Base-by-base conservation (phyloP, 2,113 vertebrate species). In the Poicephalus gulielmi region DNA sequence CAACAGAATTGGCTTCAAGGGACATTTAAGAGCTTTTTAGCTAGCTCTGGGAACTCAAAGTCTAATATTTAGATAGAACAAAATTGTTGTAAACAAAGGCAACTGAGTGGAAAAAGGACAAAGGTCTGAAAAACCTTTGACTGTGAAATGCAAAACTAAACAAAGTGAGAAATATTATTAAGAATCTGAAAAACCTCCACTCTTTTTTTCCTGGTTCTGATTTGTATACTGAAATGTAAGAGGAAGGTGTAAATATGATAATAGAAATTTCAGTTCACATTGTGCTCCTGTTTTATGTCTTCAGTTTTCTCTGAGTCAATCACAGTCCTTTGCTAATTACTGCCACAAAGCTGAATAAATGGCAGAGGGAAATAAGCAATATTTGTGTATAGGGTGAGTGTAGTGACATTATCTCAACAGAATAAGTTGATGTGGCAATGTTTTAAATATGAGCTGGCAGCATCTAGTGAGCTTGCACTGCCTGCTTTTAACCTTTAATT, bases 361-460 rank as follows among this genome's bases (percentile, higher is more conserved):
- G 33, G 75, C 87, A 95, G 86, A 82, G 33, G 68, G 20, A 92
- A 95, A 83, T 88, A 92, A 90, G 75, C 41, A 86, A 53, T 27
- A 67, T 74, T 93, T 88, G 68, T 92, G 52, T 47, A 47, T 52
- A 70, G 88, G 68, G 57, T 96, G 94, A 93, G 70, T 60, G 84
- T 95, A 93, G 59, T 92, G 81, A 33, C 71, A 33, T 90, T 95
- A 88, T 94, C 93, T 93, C 92, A 63, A 94, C 94, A 96, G 91
- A 94, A 31, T 94, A 82, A 96, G 53, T 76, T 94, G 88, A 96
- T 90, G n/a, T 96, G 93, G 90, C 81, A 90, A 23, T 94, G 92
- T 97, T 94, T 97, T 83, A 96, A 96, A 95, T 88, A 62, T 84
- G 88, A 92, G 86, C 80, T 97, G 97, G 84, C 76, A 96, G 88